A percentile compares a stretch with the other conserved stretches of the same genome.
phyloP scores from a whole-genome alignment of 2,888 invertebrate species.

The Gibbula magus region DNA sequence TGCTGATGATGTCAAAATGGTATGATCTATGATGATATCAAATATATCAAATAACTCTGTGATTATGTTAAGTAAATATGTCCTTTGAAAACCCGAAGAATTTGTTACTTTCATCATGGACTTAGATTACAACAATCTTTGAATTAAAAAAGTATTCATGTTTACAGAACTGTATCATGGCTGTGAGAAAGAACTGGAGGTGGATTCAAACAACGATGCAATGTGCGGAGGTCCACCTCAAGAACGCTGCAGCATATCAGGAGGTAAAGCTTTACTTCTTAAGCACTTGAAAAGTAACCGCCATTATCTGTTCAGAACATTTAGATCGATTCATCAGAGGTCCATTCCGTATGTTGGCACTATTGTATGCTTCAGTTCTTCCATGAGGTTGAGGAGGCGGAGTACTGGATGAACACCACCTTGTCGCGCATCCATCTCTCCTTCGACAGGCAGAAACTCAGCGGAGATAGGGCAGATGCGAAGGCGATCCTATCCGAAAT shows the following conservation, averaged over 20 bases:
- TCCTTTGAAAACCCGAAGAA: too few species aligned
- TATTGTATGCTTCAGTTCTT: conserved; percentile 62
- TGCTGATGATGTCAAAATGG: too few species aligned
- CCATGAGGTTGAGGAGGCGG: conserved; percentile 70
- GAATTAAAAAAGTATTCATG: neutral
- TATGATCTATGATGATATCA: too few species aligned
- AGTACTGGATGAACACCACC: conserved; percentile 71
- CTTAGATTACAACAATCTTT: too few species aligned
- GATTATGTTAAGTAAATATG: too few species aligned
- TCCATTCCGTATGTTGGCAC: too few species aligned
- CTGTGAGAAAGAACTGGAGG: conserved; percentile 69
- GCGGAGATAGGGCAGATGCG: conserved; percentile 60
- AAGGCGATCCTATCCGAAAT: conserved; percentile 64
- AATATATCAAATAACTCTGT: too few species aligned
- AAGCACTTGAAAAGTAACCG: too few species aligned
- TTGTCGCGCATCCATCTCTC: conserved; percentile 65
- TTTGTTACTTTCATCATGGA: too few species aligned
- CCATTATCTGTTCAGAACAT: too few species aligned
- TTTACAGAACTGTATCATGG: conserved; percentile 67
- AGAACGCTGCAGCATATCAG: conserved; percentile 70
- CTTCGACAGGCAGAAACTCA: conserved; percentile 55
- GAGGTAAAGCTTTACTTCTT: conserved; percentile 55
- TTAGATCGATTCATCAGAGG: too few species aligned
- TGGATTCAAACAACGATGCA: conserved; percentile 70
- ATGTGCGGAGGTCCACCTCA: conserved; percentile 71